Conservation (phyloP, 2,797 vertebrate genomes). For the Phoxinus dragarum region DNA sequence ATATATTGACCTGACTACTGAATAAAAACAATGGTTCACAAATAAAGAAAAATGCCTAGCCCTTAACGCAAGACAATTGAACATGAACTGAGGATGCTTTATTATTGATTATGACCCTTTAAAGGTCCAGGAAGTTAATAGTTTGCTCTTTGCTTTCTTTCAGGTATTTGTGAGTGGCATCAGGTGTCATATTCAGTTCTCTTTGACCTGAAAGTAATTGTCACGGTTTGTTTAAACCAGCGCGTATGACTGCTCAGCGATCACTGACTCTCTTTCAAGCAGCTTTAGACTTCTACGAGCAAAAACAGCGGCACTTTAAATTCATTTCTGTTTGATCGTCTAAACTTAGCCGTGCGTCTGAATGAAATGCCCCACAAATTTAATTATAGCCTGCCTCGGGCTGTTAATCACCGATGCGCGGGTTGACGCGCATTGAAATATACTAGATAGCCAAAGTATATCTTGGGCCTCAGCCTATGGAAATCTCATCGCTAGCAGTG, state of each 20-base stretch:
- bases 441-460: slow-evolving; percentile 42
- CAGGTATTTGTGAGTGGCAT: slow-evolving; percentile 45
- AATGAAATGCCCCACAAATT: slow-evolving; percentile 26
- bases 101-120: slow-evolving; percentile 5
- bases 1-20: too few relatives aligned
- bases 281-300: neutral
- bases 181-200: slow-evolving; percentile 35
- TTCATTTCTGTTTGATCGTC: neutral
- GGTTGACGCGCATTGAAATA: slow-evolving; percentile 15
- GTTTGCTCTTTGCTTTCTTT: slow-evolving; percentile 32
- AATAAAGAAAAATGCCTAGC: too few relatives aligned
- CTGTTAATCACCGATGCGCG: slow-evolving; percentile 19
- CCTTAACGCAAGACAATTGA: neutral
- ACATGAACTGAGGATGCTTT: neutral
- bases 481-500: slow-evolving; percentile 54
- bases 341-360: neutral
- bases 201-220: slow-evolving; percentile 39
- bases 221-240: slow-evolving; percentile 40
- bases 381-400: slow-evolving; percentile 16
- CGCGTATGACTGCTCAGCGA: neutral
- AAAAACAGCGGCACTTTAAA: neutral
- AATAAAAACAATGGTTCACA: too few relatives aligned
- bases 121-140: slow-evolving; percentile 23
- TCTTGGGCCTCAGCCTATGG: slow-evolving; percentile 52
- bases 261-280: slow-evolving; percentile 35